These are phyloP conservation scores for Acanthosoma haemorrhoidale DNA, from an alignment of 2,888 invertebrate genomes.

Conservation along the genomic window DNA sequence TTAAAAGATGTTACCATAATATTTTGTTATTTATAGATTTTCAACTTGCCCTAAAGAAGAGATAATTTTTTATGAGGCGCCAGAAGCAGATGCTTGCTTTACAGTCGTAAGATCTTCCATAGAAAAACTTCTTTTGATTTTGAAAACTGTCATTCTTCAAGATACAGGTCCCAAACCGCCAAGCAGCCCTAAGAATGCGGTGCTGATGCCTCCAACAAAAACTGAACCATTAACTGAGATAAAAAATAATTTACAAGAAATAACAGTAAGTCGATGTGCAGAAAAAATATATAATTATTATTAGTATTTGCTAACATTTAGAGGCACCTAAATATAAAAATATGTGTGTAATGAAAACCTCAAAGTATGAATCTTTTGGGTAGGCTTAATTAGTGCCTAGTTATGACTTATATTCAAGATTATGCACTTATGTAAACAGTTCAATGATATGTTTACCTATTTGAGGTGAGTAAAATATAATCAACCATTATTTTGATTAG, in stretches of 20 bases:
- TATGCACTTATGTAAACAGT: too few species aligned
- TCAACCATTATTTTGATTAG: too few species aligned
- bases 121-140: not conserved
- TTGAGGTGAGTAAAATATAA: too few species aligned
- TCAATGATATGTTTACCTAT: too few species aligned
- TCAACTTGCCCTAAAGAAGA: conserved; percentile 51
- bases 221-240: not conserved
- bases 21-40: conserved; percentile 47
- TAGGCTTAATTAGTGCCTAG: too few species aligned
- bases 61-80: conserved; percentile 37
- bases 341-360: too few species aligned
- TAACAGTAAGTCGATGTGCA: not conserved
- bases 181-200: not conserved
- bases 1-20: too few species aligned
- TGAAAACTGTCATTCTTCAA: not conserved
- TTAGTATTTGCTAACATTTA: too few species aligned
- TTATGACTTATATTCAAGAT: too few species aligned
- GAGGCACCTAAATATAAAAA: too few species aligned
- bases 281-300: too few species aligned
- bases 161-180: not conserved
- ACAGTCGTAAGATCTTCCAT: not conserved
- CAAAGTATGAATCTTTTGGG: too few species aligned
- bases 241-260: not conserved
- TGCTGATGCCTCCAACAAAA: not conserved
- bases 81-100: not conserved